Base-by-base conservation (phyloP, 2,888 invertebrate species). In the Lottia scabra region DNA sequence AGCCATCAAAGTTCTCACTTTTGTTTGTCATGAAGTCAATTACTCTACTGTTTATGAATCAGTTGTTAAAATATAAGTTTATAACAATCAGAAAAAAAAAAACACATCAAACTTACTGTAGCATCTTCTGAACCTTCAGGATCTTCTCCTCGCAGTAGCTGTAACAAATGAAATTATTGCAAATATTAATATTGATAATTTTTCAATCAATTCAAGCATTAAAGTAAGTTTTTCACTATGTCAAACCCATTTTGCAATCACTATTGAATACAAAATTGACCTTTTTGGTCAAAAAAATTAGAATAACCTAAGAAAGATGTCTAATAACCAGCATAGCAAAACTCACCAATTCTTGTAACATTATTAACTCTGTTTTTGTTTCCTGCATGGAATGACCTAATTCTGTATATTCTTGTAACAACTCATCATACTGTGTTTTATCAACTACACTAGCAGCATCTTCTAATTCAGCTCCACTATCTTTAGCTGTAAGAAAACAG, bases 341-440 rank as follows among this genome's bases (percentile, higher is more conserved):
- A 68, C 83, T 76, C 66, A 88, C 87, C 79, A 88, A 75, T 45
- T 87, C 84, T 73, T 88, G 87, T 63, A 88, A 78, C 65, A 79
- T 78, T 8, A 85, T 75, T 44, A 88, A 78, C 62, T 84, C 81
- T 43, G 79, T 76, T 70, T 85, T 85, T 30, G 85, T 84, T 30
- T 80, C 78, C 26, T 78, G 79, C 80, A 88, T 76, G 8, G 83
- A 82, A 15, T 81, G 78, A 63, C 80, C 76, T 12, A 86, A 75
- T 38, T 80, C 81, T 1, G 75, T 71, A 66, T 84, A 76, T 30
- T 72, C 72, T n/a, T 43, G 67, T 67, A 83, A 70, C 15, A 81
- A 65, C 68, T 80, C 80, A 48, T 82, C 82, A 69, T 78, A 80
- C 27, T 81, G 81, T 12, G 79, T 69, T 56, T 75, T 77, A 64